Base-by-base conservation (phyloP, 2,113 vertebrate genomes). In the Pluvialis apricaria region DNA sequence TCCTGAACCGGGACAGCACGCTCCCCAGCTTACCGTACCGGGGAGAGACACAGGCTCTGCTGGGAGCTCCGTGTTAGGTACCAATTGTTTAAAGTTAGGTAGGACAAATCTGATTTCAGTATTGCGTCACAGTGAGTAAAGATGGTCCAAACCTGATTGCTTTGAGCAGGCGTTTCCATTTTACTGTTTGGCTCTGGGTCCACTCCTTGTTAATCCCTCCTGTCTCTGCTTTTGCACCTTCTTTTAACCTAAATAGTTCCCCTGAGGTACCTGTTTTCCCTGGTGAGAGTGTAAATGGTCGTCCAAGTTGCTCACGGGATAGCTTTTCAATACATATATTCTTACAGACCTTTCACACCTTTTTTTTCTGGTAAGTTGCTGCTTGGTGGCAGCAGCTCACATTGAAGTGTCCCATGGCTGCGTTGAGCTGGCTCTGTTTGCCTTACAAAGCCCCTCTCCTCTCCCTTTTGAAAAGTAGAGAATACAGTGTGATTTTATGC, bases 41-140 rank as follows among this genome's bases (percentile, higher is more conserved):
- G 10, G 44, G 21, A 62, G 64, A 47, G 40, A 38, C 34, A 24
- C 38, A 25, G 49, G 26, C 61, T 82, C 61, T 82, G 20, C 75
- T 55, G 11, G 17, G 49, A 77, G 36, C 1, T 0, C 40, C 5
- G 7, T 1, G 0, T 61, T 34, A 32, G 32, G 55, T 32, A 9
- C 21, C 2, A 2, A 13, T 31, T 69, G 17, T 72, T 86, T 58
- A 58, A 84, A 71, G 17, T 65, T 72, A 28, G 7, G 15, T 54
- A 36, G 52, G 40, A 47, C 65, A 9, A 40, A 47, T 69, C 18
- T 80, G 32, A 57, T 82, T 86, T 87, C 69, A 44, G 3, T 40
- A 16, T 52, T 61, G 49, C 8, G 8, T 47, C 15, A 36, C 26
- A 65, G 22, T 3, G 38, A 45, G 36, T 49, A 26, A 72, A 81